Conservation (phyloP, 2,888 invertebrate genomes). For the Abrostola triplasia region DNA sequence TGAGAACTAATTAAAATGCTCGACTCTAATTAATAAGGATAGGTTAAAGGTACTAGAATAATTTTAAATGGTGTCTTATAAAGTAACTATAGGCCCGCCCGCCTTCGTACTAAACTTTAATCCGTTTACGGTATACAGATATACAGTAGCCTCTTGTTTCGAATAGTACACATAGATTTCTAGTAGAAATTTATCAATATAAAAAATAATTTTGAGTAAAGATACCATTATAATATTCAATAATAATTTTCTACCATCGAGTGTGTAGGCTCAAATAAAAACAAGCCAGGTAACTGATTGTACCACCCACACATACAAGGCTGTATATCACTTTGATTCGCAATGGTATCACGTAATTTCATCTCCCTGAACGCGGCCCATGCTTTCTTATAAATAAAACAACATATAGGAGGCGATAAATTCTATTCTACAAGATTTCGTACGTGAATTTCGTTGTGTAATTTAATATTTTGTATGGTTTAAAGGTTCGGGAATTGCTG, state of each 20-base stretch:
- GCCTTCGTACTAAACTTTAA: too few species aligned
- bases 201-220: too few species aligned
- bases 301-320: conserved; percentile 60
- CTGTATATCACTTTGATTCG: conserved; percentile 86
- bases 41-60: too few species aligned
- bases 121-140: too few species aligned
- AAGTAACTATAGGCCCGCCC: too few species aligned
- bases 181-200: too few species aligned
- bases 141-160: too few species aligned
- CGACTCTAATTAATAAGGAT: too few species aligned
- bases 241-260: conserved; percentile 16
- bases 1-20: too few species aligned
- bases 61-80: too few species aligned
- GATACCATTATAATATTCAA: too few species aligned
- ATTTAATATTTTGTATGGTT: conserved; percentile 84
- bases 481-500: conserved; percentile 71
- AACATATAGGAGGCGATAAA: conserved; percentile 86
- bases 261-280: conserved; percentile 35
- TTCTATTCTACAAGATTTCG: conserved; percentile 80
- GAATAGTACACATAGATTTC: too few species aligned
- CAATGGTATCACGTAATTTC: conserved; percentile 88
- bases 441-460: conserved; percentile 79
- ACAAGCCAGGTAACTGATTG: conserved; percentile 58
- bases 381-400: conserved; percentile 88
- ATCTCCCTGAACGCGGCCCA: conserved; percentile 80